These are phyloP conservation scores for Rhingia campestris DNA, from an alignment of 2,888 invertebrate genomes.

Conservation along the genomic window DNA sequence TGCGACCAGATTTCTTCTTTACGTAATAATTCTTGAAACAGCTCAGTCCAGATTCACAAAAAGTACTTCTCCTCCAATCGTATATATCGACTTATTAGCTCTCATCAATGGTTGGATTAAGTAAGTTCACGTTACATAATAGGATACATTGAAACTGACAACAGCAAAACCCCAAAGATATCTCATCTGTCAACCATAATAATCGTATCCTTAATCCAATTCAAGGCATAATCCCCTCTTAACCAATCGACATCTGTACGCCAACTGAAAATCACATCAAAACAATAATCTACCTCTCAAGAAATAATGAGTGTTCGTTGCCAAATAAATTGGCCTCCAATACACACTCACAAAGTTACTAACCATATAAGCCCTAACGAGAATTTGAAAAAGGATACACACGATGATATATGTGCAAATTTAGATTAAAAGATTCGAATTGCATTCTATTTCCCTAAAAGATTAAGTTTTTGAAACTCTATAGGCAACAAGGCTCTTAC, in stretches of 20 bases:
- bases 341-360: conserved; percentile 22
- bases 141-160: no score
- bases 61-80: no score
- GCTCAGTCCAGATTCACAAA: no score
- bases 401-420: conserved; percentile 36
- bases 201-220: no score
- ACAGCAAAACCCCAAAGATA: no score
- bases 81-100: no score
- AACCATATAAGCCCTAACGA: conserved; percentile 1
- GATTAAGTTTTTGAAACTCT: conserved; percentile 28
- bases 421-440: conserved; percentile 34
- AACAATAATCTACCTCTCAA: conserved; percentile 32
- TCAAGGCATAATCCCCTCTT: no score
- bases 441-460: conserved; percentile 19
- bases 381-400: conserved; percentile 1
- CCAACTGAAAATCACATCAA: conserved; percentile 17
- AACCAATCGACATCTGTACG: conserved; percentile 10
- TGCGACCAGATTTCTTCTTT: no score
- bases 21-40: no score
- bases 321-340: conserved; percentile 21
- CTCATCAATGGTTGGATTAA: no score
- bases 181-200: no score
- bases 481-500: background rate
- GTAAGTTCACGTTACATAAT: no score
- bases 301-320: conserved; percentile 33